A percentile compares a stretch with the other conserved stretches of the same genome.
phyloP scores from a whole-genome alignment of 2,113 vertebrate genomes.

The human (Homo sapiens) region GRCh38 chr11:17798001-17798500 shows the following conservation, averaged over 20 bases:
- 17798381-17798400: background rate
- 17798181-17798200: background rate
- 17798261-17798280: background rate
- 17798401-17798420: slow-evolving; percentile 13
- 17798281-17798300: background rate
- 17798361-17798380: background rate
- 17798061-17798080: background rate
- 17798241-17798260: background rate
- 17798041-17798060: background rate
- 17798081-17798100: background rate
- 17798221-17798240: background rate
- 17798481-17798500: background rate
- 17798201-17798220: background rate
- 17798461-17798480: accelerated
- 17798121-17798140: background rate
- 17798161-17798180: background rate
- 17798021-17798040: background rate
- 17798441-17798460: background rate
- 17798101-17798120: background rate
- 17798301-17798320: background rate
- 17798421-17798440: background rate
- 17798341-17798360: too few species aligned
- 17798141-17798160: background rate
- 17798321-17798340: background rate
- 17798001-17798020: background rate